Evolutionary conservation across 2,888 invertebrate genomes (phyloP).

Genomic region (Plebejus melissa): DNA sequence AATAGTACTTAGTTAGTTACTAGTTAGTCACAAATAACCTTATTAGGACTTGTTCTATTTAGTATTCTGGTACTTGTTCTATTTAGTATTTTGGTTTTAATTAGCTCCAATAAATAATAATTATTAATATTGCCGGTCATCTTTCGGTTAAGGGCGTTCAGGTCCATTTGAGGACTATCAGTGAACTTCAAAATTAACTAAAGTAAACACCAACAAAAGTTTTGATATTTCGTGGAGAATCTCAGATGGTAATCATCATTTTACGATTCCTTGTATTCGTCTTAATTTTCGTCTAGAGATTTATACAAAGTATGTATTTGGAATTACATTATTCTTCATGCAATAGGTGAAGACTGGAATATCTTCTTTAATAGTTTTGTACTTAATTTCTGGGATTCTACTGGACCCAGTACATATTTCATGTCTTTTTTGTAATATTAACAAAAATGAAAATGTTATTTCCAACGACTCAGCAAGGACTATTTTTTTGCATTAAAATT

Average conservation of each 20-base stretch:
- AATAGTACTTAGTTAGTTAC: too few species aligned
- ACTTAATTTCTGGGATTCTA: not conserved
- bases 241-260: not conserved
- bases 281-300: not conserved
- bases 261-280: not conserved
- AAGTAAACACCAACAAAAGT: not conserved
- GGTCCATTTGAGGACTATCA: not conserved
- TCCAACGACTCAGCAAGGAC: too few species aligned
- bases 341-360: not conserved
- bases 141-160: too few species aligned
- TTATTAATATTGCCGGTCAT: too few species aligned
- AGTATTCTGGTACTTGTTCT: too few species aligned
- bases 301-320: not conserved
- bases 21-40: too few species aligned
- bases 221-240: not conserved
- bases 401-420: not conserved
- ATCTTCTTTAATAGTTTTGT: not conserved
- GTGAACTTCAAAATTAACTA: not conserved
- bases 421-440: not conserved
- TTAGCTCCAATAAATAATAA: too few species aligned
- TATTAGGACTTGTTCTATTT: too few species aligned
- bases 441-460: too few species aligned
- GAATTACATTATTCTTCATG: not conserved
- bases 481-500: too few species aligned
- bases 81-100: too few species aligned